These are phyloP conservation scores for Sympetrum striolatum DNA, from an alignment of 2,888 invertebrate species.

Conservation along the genomic window DNA sequence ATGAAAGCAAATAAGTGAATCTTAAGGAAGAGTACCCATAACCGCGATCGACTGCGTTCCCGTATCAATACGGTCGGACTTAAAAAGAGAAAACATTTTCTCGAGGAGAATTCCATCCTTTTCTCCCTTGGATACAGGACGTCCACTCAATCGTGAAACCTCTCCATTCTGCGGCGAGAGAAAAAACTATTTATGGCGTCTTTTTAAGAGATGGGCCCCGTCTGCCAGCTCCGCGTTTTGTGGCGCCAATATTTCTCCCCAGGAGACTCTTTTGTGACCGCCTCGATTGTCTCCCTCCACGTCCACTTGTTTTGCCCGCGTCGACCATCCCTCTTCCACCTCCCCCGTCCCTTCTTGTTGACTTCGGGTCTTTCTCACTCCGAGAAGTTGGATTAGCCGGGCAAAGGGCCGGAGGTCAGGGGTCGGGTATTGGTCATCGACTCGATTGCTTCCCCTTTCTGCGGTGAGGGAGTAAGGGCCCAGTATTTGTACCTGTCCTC, in stretches of 20 bases:
- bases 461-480: too few relatives aligned
- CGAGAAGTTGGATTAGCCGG: neutral
- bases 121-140: neutral
- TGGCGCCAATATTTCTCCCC: slow-evolving; percentile 23
- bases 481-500: too few relatives aligned
- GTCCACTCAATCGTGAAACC: neutral
- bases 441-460: too few relatives aligned
- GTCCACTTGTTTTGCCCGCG: slow-evolving; percentile 33
- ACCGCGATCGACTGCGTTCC: too few relatives aligned
- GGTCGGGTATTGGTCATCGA: neutral
- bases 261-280: neutral
- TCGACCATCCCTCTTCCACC: slow-evolving; percentile 14
- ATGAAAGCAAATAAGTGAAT: too few relatives aligned
- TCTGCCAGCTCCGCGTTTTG: slow-evolving; percentile 34
- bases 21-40: too few relatives aligned
- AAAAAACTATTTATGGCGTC: slow-evolving; percentile 39
- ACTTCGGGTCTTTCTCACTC: slow-evolving; percentile 12
- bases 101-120: neutral
- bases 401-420: too few relatives aligned
- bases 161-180: neutral
- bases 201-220: slow-evolving; percentile 30
- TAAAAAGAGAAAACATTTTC: neutral
- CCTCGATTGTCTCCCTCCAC: slow-evolving; percentile 24
- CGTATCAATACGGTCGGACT: too few relatives aligned
- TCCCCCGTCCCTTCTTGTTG: neutral